Evolutionary conservation across 2,113 vertebrate species (phyloP), one percentile per base, ranked within the genome.

Genomic region (Syngnathus typhle): DNA sequence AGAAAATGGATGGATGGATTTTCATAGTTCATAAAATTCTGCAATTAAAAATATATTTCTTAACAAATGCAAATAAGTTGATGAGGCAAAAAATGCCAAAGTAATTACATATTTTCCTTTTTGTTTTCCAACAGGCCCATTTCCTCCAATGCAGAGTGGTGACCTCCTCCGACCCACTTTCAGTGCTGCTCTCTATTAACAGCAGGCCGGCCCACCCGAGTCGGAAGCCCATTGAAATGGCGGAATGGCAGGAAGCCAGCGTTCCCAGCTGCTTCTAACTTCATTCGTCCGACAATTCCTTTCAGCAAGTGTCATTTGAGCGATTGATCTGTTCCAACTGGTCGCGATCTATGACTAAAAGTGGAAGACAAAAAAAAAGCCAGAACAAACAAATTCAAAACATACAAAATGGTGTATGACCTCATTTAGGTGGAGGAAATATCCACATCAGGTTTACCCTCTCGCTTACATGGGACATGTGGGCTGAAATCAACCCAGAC

Each of bases 191-290:
- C 79, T 67, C 75, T 68, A 74, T 70, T 70, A 70, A 65, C 75
- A 60, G 62, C 3, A 27, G 43, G 51, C 60, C 58, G 1, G 70
- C 72, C 71, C 61, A 44, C 75, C 54, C 51, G 10, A 19, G 60
- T 62, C n/a, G 55, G 77, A 76, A 82, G 52, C 64, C 61, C 59
- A 44, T 78, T 79, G 60, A 78, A 63, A 76, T 59, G 70, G 56
- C 23, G 41, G 7, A 68, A 74, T 58, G 79, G 77, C 71, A 78
- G 77, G 69, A 81, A 77, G 77, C 79, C 82, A 66, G 65, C 9
- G 61, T 77, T 69, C 74, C 82, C 78, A 82, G 77, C 79, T 82
- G 80, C 75, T 79, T 81, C 75, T 79, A 80, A 69, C 79, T 74
- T 76, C 79, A 85, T 87, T 84, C 85, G 78, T 85, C 70, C 56